Evolutionary conservation across 2,797 vertebrate species (phyloP).

Genomic region (Dallia pectoralis): DNA sequence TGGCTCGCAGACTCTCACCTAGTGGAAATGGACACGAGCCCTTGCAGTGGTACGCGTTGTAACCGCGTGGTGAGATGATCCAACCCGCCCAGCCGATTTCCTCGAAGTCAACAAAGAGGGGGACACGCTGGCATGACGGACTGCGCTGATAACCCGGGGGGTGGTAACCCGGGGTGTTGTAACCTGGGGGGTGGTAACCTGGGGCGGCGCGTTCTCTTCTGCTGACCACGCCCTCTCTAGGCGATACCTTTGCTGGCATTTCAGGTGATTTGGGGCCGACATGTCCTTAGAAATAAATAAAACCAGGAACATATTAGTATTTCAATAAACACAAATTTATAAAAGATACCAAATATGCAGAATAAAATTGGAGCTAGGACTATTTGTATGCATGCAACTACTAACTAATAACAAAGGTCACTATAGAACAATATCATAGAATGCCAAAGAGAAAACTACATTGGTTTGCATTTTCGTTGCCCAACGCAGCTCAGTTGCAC

Average conservation of each 20-base stretch:
- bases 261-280: constrained; percentile 1
- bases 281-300: constrained; percentile 35
- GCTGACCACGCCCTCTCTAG: constrained; percentile 17
- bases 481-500: neutral
- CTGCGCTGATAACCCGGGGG: constrained; percentile 18
- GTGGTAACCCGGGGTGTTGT: no score
- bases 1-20: constrained; percentile 73
- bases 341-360: neutral
- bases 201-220: constrained; percentile 64
- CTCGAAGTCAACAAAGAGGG: constrained; percentile 84
- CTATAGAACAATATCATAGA: neutral
- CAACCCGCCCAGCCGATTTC: constrained; percentile 86
- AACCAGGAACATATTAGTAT: neutral
- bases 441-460: no score
- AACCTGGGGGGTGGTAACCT: no score
- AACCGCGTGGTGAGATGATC: constrained; percentile 86
- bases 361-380: neutral
- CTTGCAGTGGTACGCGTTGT: constrained; percentile 83
- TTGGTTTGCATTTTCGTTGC: no score
- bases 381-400: no score
- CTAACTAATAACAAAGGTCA: no score
- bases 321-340: neutral
- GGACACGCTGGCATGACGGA: constrained; percentile 71
- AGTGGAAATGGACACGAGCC: constrained; percentile 79
- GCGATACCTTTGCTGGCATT: constrained; percentile 14